Base-by-base conservation (phyloP, 2,888 invertebrate genomes). In the Amiota communis region DNA sequence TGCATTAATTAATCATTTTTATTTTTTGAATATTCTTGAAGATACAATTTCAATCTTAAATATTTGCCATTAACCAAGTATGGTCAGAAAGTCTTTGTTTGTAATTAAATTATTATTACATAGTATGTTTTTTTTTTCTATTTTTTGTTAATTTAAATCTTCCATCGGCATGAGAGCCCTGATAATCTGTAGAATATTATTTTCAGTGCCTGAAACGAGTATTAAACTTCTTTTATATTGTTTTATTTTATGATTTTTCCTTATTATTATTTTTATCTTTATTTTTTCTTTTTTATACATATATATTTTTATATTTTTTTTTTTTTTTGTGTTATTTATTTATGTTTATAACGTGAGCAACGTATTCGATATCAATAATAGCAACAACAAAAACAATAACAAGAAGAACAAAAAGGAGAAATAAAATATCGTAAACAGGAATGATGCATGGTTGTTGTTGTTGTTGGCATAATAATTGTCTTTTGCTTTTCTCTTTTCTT, bases 281-380 rank as follows among this genome's bases (percentile, higher is more conserved):
- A 13, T 11, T 17, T 36, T 69, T 68, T 36, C 23, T 59, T 57
- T 56, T 70, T 10, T 1, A 20, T 4, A 17, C 48, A 13, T 56
- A 51, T 51, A 9, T 56, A 17, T 13, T 36, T 13, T 64, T 71
- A n/a, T n/a, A 61, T 64, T 71, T 71, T 12, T 71, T 64, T 71
- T 36, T 36, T 2, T 36, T 36, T 36, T 36, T 36, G 3, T 36
- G 36, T 36, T 36, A 6, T 36, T 36, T 36, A 36, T 36, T 36
- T 64, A 56, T 49, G 17, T 73, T 23, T 59, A 59, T 59, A 57
- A 59, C 57, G 59, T 70, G 59, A 70, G 70, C 70, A 47, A 70
- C 59, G 46, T 63, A 70, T 71, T 63, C 72, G 70, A 72, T 72
- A 72, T 70, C 69, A 53, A 69, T 68, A 63, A 68, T 70, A 71